A percentile compares a stretch with the other conserved stretches of the same genome.
Evolutionary conservation across 2,797 vertebrate genomes (phyloP).

Genomic region (Trachops cirrhosus): DNA sequence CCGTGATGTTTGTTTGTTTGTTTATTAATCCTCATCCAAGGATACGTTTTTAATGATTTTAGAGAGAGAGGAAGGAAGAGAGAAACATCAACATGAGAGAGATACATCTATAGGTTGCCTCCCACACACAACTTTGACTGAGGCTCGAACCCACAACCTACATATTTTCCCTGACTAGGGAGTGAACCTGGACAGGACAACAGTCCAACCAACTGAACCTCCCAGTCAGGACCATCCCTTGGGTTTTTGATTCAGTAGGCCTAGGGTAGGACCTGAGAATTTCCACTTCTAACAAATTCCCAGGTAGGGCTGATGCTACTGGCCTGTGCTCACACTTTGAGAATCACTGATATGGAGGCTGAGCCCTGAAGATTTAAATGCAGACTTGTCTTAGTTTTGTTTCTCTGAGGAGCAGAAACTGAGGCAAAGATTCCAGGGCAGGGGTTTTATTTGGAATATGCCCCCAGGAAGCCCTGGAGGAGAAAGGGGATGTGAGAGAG

Average conservation of each 20-base stretch:
- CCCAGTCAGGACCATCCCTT: neutral
- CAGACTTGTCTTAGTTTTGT: neutral
- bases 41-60: neutral
- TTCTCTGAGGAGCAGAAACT: neutral
- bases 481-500: rapidly evolving
- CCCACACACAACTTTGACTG: neutral
- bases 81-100: neutral
- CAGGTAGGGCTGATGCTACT: no score
- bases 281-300: neutral
- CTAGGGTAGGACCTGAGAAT: neutral
- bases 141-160: neutral
- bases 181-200: neutral
- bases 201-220: neutral
- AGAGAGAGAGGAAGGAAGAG: neutral
- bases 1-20: no score
- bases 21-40: neutral
- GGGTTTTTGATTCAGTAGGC: neutral
- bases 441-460: neutral
- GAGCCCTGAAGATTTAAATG: neutral
- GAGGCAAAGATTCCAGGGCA: neutral
- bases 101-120: neutral
- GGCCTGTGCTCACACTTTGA: no score
- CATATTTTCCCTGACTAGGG: neutral
- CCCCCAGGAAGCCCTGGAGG: neutral
- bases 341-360: neutral